These are phyloP conservation scores for Diadema setosum DNA, from an alignment of 35 echinoderm and acorn worm genomes.

Conservation along the genomic window DNA sequence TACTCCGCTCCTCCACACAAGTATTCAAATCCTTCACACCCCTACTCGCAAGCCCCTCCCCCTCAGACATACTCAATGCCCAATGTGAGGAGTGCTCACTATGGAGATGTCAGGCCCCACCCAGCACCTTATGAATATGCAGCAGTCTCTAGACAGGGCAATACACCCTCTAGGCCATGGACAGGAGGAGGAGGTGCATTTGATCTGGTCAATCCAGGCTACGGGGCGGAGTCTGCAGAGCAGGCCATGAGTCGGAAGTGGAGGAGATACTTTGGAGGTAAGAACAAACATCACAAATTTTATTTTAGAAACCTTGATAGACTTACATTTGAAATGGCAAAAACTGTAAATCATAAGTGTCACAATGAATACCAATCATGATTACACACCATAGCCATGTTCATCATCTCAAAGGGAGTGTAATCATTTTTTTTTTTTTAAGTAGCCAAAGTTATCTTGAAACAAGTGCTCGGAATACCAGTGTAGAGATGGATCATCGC, in stretches of 20 bases:
- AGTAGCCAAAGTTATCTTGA: too few relatives aligned
- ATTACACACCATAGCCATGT: too few relatives aligned
- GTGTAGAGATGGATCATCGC: too few relatives aligned
- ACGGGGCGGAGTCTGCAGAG: constrained; percentile 47
- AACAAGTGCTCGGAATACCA: too few relatives aligned
- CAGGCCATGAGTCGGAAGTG: constrained; percentile 68
- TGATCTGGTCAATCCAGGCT: background rate
- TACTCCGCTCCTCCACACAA: background rate
- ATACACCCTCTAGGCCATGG: background rate
- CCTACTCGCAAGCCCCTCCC: background rate
- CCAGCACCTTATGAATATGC: background rate
- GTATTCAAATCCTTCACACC: constrained; percentile 7
- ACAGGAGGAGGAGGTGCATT: background rate
- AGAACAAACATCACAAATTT: too few relatives aligned
- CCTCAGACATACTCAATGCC: constrained; percentile 9
- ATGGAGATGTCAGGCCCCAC: background rate
- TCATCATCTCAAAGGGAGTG: too few relatives aligned
- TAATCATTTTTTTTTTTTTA: too few relatives aligned
- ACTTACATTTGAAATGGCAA: background rate
- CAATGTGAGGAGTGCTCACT: background rate
- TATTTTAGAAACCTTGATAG: too few relatives aligned
- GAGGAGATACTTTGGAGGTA: constrained; percentile 83
- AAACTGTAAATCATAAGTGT: too few relatives aligned
- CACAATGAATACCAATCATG: too few relatives aligned
- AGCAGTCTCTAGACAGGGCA: background rate